These are phyloP conservation scores for Eutrigla gurnardus DNA, from an alignment of 2,797 vertebrate genomes.

Conservation along the genomic window DNA sequence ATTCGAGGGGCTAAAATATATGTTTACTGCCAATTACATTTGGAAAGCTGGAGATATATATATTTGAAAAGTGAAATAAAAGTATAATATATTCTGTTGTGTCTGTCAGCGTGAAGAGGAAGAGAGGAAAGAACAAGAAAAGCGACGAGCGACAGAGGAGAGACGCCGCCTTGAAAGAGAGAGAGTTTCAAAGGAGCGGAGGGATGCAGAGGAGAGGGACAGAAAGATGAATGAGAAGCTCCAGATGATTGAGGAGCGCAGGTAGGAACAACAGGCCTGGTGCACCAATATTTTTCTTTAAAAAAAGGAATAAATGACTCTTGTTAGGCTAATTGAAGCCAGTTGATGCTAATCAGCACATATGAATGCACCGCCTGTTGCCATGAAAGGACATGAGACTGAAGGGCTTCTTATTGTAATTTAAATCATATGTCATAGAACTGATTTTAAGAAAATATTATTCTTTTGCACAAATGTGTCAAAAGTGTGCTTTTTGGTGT, in stretches of 20 bases:
- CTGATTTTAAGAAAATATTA: too few relatives aligned
- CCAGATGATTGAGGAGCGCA: slow-evolving; percentile 84
- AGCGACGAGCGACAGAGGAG: slow-evolving; percentile 78
- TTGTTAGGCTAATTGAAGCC: too few relatives aligned
- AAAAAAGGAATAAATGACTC: too few relatives aligned
- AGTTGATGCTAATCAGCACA: too few relatives aligned
- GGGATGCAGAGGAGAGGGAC: slow-evolving; percentile 85
- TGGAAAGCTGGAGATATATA: not conserved
- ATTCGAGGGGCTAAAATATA: slow-evolving; percentile 3
- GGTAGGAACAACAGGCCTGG: slow-evolving; percentile 57
- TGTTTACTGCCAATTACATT: not conserved
- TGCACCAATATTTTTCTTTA: too few relatives aligned
- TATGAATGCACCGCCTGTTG: too few relatives aligned
- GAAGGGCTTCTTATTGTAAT: too few relatives aligned
- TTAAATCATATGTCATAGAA: too few relatives aligned
- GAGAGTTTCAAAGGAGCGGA: slow-evolving; percentile 79
- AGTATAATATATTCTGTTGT: not conserved
- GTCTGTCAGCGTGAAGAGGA: slow-evolving; percentile 84
- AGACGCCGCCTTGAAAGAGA: slow-evolving; percentile 83
- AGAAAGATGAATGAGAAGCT: slow-evolving; percentile 87
- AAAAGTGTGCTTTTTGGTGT: too few relatives aligned
- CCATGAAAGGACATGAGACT: too few relatives aligned
- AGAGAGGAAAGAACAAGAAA: slow-evolving; percentile 84
- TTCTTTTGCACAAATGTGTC: too few relatives aligned
- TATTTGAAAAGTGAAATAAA: slow-evolving; percentile 12